Percentiles rank a stretch among this genome's conserved stretches.
These are phyloP conservation scores for Labroides dimidiatus DNA, from an alignment of 2,797 vertebrate genomes.

Conservation along the genomic window DNA sequence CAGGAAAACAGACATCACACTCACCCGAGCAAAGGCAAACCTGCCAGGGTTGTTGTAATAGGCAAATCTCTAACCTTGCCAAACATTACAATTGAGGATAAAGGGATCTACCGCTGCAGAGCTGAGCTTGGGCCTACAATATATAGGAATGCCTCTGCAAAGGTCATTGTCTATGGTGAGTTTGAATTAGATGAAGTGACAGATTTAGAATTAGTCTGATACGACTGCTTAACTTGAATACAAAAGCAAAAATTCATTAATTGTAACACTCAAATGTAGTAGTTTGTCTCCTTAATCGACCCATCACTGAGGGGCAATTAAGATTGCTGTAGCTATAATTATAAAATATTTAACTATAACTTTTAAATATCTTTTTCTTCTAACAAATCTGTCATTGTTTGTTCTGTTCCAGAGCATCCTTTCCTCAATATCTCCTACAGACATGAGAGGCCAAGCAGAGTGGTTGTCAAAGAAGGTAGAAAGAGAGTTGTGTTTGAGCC, in stretches of 20 bases:
- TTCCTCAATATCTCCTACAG: constrained; percentile 83
- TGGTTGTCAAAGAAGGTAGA: constrained; percentile 74
- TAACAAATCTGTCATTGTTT: neutral
- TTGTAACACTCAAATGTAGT: too few species aligned
- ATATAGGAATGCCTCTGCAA: constrained; percentile 54
- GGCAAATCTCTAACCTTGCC: constrained; percentile 74
- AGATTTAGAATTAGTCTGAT: neutral
- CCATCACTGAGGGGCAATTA: neutral
- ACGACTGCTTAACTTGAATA: too few species aligned
- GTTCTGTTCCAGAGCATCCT: constrained; percentile 85
- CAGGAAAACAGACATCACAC: constrained; percentile 61
- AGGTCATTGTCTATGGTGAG: constrained; percentile 85
- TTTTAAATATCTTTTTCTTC: neutral
- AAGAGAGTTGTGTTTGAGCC: constrained; percentile 82
- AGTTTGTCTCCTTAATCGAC: neutral
- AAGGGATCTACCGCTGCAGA: constrained; percentile 85
- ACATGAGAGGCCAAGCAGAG: constrained; percentile 29
- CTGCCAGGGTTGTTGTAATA: rapidly evolving
- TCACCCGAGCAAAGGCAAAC: rapidly evolving
- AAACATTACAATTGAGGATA: constrained; percentile 85
- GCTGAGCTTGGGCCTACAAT: constrained; percentile 42
- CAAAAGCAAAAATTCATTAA: too few species aligned
- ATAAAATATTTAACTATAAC: too few species aligned
- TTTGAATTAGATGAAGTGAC: constrained; percentile 13
- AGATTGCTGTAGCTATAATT: too few species aligned